Evolutionary conservation across 2,797 vertebrate genomes (phyloP).

Genomic region (Pelochelys cantorii): DNA sequence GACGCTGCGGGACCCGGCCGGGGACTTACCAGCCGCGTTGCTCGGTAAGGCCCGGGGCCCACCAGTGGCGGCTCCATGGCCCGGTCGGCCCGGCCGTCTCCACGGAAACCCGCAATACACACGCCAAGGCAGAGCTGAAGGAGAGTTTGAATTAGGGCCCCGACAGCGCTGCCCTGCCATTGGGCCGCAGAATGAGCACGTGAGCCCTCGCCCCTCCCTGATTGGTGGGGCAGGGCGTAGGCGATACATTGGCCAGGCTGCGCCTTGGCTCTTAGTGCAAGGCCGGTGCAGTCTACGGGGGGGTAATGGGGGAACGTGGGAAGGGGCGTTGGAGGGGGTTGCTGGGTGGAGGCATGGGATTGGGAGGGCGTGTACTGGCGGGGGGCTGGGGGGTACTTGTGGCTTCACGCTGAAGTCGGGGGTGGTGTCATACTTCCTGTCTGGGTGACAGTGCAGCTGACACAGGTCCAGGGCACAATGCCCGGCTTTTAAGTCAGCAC

Average conservation of each 20-base stretch:
- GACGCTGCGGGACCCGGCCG: not conserved
- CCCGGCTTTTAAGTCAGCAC: too few species aligned
- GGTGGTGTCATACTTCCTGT: too few species aligned
- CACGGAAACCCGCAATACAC: not conserved
- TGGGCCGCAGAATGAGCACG: slow-evolving; percentile 14
- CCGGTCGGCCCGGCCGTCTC: slow-evolving; percentile 31
- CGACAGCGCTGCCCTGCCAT: slow-evolving; percentile 20
- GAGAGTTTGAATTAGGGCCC: slow-evolving; percentile 78
- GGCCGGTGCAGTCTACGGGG: too few species aligned
- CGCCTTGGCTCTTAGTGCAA: not conserved
- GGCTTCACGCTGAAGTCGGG: too few species aligned
- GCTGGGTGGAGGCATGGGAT: not conserved
- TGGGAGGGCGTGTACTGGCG: not conserved
- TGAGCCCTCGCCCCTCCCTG: accelerated
- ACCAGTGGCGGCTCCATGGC: slow-evolving; percentile 84
- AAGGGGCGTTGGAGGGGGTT: not conserved
- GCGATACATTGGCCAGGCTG: too few species aligned
- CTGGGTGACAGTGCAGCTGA: too few species aligned
- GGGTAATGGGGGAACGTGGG: too few species aligned
- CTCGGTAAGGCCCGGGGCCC: slow-evolving; percentile 89
- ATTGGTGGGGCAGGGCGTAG: not conserved
- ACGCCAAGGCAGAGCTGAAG: not conserved
- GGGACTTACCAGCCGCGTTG: slow-evolving; percentile 89
- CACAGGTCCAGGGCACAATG: too few species aligned
- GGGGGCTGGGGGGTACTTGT: too few species aligned